Conservation (phyloP, 2,888 invertebrate genomes). For the Endomychus coccineus region DNA sequence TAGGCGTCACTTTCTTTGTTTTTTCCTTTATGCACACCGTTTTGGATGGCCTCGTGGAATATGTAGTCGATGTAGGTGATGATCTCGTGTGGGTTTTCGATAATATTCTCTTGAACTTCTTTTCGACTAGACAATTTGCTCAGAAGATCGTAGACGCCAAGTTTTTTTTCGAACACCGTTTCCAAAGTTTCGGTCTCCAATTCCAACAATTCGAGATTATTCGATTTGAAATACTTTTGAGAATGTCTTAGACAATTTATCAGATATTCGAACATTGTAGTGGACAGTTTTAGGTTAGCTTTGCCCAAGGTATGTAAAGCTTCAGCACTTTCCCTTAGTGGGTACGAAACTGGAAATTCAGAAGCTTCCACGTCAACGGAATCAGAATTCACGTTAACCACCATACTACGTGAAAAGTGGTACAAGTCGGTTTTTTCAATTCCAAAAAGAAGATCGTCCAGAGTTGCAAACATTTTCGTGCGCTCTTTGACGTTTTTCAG, state of each 20-base stretch:
- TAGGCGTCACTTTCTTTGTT: constrained; percentile 31
- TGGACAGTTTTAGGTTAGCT: constrained; percentile 29
- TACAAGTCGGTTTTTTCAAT: constrained; percentile 26
- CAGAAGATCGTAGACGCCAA: constrained; percentile 46
- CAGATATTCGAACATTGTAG: constrained; percentile 41
- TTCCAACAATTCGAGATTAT: too few relatives aligned
- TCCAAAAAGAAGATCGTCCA: constrained; percentile 38
- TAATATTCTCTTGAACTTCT: constrained; percentile 43
- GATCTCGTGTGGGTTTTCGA: constrained; percentile 43
- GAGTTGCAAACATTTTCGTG: constrained; percentile 28
- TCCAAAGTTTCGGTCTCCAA: constrained; percentile 39
- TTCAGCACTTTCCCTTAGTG: constrained; percentile 34
- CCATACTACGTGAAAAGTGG: constrained; percentile 30
- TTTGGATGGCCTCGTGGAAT: constrained; percentile 32
- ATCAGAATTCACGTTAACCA: constrained; percentile 23
- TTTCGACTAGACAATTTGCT: constrained; percentile 47
- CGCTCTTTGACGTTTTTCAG: constrained; percentile 20
- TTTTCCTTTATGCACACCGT: constrained; percentile 24
- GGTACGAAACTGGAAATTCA: constrained; percentile 20
- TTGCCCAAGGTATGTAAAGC: constrained; percentile 36
- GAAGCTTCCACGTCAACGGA: constrained; percentile 23
- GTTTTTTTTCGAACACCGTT: constrained; percentile 39
- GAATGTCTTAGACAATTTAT: constrained; percentile 34
- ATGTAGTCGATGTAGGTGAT: constrained; percentile 47
- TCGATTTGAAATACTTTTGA: neutral